Evolutionary conservation across 2,797 vertebrate species (phyloP).

Genomic region (Graptemys geographica): DNA sequence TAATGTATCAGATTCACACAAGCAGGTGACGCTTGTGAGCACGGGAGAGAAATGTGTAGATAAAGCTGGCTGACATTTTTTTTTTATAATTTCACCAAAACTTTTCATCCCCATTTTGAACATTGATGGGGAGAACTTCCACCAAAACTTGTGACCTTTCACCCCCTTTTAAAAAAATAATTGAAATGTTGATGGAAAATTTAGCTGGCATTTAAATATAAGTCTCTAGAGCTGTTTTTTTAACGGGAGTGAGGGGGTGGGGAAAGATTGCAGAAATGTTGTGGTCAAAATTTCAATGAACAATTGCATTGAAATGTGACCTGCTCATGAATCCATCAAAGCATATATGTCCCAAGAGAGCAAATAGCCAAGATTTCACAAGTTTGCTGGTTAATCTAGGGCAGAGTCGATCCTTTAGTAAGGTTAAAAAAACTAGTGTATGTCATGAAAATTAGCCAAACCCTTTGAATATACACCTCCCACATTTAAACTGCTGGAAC

Average conservation of each 20-base stretch:
- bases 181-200: background rate
- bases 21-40: background rate
- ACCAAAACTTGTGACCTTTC: background rate
- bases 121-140: background rate
- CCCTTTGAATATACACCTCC: background rate
- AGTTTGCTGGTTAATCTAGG: background rate
- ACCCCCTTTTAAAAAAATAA: background rate
- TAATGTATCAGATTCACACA: background rate
- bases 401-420: background rate
- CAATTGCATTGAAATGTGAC: background rate
- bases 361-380: background rate
- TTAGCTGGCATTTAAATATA: background rate
- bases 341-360: background rate
- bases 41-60: background rate
- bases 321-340: background rate
- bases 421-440: background rate
- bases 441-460: background rate
- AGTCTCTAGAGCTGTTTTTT: background rate
- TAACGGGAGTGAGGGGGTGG: background rate
- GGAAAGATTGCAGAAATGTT: background rate
- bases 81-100: background rate
- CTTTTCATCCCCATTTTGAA: background rate
- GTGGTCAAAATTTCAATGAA: background rate
- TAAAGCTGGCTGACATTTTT: background rate
- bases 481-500: background rate